Evolutionary conservation across 1,140 invertebrate species (phyloP), one percentile per base, ranked within the genome.

Genomic region (Drosophila aff.): DNA sequence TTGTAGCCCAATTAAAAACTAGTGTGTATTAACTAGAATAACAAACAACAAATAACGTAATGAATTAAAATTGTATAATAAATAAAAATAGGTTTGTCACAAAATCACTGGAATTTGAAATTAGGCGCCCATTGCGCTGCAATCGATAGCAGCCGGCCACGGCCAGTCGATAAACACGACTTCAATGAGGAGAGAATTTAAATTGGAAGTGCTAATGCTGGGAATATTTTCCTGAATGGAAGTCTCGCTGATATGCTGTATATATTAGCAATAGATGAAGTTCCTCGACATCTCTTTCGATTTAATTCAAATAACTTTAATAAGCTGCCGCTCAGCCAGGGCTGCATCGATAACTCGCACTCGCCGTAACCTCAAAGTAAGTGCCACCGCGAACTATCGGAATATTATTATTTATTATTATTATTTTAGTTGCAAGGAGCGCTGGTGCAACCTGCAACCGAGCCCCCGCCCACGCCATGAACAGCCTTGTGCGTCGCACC

Each of bases 1-100:
- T 75, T 69, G 52, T 82, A 83, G 84, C 65, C 82, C 87, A 81
- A 87, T 87, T 74, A 57, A 81, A 23, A 74, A 41, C 46, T 83
- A 80, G 68, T 50, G 71, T 78, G 68, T 81, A 83, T 61, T 78
- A 78, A 77, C 57, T 76, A 47, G 11, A 76, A 41, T 36, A 36
- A 68, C 77, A 74, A 52, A 79, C 23, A 49, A 76, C 50, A 84
- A 57, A 77, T 55, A 84, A 83, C 36, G 64, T 53, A 74, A 50
- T 73, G 81, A 81, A 68, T 59, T n/a, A 9, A n/a, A 23, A 43
- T 26, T 16, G 69, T 86, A 65, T 79, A 85, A 26, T 43, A 43
- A 61, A 64, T 28, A 43, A 21, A 78, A 74, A 41, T 21, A 62
- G 7, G 81, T 78, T 78, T 74, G 68, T 38, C 74, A 49, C 74